Percentiles rank a stretch among this genome's conserved stretches.
Evolutionary conservation across 2,888 invertebrate genomes (phyloP).

Genomic region (Ochropleura leucogaster): DNA sequence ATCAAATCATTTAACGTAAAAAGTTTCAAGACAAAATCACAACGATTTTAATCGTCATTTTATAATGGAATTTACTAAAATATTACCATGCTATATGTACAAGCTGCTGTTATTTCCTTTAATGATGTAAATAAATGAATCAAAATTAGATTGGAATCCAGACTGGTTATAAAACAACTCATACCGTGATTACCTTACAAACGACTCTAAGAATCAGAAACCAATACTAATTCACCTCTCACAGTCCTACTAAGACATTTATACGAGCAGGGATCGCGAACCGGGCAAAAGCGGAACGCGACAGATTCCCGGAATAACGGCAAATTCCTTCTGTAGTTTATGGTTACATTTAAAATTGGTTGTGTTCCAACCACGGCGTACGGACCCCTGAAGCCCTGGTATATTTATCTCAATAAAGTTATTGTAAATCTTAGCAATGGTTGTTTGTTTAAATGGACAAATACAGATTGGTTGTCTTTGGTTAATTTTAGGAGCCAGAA

Average conservation of each 20-base stretch:
- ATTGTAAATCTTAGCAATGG: conserved; percentile 61
- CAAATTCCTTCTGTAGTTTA: conserved; percentile 65
- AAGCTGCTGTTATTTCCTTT: not conserved
- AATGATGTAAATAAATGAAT: not conserved
- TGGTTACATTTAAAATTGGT: conserved; percentile 61
- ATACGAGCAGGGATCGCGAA: conserved; percentile 29
- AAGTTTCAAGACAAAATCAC: too few relatives aligned
- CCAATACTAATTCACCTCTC: conserved; percentile 24
- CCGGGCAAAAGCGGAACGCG: conserved; percentile 50
- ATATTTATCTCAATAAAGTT: conserved; percentile 61
- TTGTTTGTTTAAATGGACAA: conserved; percentile 53
- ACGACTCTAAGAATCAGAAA: conserved; percentile 21
- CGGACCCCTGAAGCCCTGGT: conserved; percentile 45
- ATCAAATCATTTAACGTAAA: too few relatives aligned
- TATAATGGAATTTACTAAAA: not conserved
- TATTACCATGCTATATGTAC: not conserved
- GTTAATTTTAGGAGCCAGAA: conserved; percentile 40
- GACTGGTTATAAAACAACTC: not conserved
- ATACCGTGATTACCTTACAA: not conserved
- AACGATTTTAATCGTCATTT: not conserved
- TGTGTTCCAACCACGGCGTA: conserved; percentile 52
- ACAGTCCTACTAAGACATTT: conserved; percentile 37
- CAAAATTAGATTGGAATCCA: not conserved
- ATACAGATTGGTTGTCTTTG: conserved; percentile 43
- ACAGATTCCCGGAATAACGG: conserved; percentile 61